phyloP scores from a whole-genome alignment of 1,140 invertebrate species.

The Sycophaga agraensis region DNA sequence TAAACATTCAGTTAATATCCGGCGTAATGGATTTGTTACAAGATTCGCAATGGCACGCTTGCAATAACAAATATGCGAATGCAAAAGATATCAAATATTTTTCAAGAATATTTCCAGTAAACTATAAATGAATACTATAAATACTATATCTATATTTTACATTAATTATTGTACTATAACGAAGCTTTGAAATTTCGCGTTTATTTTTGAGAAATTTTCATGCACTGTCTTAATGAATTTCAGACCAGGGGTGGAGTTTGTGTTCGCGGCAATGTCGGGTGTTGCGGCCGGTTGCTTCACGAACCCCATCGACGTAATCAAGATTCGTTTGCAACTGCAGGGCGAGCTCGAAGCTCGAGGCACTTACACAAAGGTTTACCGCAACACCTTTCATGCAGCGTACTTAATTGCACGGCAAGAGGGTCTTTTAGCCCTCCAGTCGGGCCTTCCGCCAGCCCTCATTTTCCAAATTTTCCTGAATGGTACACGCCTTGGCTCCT shows the following conservation, averaged over 20 bases:
- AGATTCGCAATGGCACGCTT: too few relatives aligned
- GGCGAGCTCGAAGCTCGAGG: conserved; percentile 78
- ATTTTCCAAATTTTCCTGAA: conserved; percentile 73
- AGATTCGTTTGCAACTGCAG: conserved; percentile 87
- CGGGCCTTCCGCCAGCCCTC: conserved; percentile 81
- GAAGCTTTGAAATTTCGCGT: too few relatives aligned
- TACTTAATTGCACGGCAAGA: conserved; percentile 67
- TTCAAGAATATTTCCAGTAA: too few relatives aligned
- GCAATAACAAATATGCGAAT: too few relatives aligned
- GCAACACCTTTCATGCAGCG: conserved; percentile 70
- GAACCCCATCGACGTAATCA: conserved; percentile 83
- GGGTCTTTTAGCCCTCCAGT: conserved; percentile 77
- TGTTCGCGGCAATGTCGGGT: conserved; percentile 64
- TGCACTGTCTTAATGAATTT: too few relatives aligned
- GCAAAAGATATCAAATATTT: too few relatives aligned
- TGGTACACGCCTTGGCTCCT: conserved; percentile 73
- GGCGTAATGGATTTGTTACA: too few relatives aligned
- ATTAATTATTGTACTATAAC: too few relatives aligned
- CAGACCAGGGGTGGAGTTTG: conserved; percentile 60
- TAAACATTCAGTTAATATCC: too few relatives aligned
- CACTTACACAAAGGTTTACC: conserved; percentile 63
- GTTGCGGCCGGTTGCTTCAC: conserved; percentile 68
- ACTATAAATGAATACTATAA: too few relatives aligned
- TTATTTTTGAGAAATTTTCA: too few relatives aligned
- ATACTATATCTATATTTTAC: too few relatives aligned